Evolutionary conservation across 2,888 invertebrate species (phyloP), one percentile per base, ranked within the genome.

Genomic region (Nymphalis c-album): DNA sequence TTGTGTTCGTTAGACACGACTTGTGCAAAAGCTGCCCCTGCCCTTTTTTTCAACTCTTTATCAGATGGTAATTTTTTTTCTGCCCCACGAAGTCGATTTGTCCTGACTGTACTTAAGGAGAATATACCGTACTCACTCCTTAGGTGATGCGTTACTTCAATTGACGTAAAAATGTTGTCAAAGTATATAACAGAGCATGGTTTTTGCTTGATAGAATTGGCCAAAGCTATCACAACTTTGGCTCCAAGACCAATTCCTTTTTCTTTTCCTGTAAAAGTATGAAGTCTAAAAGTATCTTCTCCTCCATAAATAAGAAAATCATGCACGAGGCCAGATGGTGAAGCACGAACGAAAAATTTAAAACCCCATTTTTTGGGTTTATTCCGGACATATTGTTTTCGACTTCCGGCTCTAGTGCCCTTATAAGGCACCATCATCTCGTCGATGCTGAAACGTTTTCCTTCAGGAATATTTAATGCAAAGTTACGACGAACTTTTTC

Each of bases 31-130:
- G n/a, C n/a, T n/a, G n/a, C n/a, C n/a, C n/a, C n/a, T n/a, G n/a
- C 66, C 68, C 60, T 64, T 71, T 59, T 72, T 68, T 70, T 71
- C 5, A 71, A 53, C 18, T 35, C 48, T 64, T 74, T 72, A 61
- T 71, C 68, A 46, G 61, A 50, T 61, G 57, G 20, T 20, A 71
- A 65, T 48, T 64, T 68, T 60, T 69, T 48, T 63, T 67, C 60
- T 53, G 69, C 67, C n/a, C 73, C 70, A 20, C 63, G 60, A 22
- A 72, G 58, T 68, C 72, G 57, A 60, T 72, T 72, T 67, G 45
- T 16, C 60, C 74, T 67, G 16, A 72, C 65, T 46, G 71, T 71
- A n/a, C 70, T 71, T 58, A 71, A 64, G 20, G 68, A 65, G 53
- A 72, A 69, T 60, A 71, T 72, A 47, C 68, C 69, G 18, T 59